Base-by-base conservation (phyloP, 2,113 vertebrate genomes). In the Pandion haliaetus region DNA sequence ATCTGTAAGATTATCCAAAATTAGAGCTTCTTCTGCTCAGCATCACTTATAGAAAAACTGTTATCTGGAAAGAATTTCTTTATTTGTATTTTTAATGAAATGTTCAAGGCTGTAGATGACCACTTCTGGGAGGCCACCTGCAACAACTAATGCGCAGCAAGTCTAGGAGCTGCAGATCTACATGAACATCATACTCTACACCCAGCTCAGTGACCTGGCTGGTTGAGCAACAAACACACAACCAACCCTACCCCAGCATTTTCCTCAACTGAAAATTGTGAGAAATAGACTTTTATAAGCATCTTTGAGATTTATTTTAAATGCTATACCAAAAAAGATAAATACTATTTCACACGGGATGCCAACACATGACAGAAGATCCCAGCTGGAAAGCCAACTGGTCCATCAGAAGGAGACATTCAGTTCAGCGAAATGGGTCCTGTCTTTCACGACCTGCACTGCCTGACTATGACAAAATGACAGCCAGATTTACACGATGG, bases 1-100 rank as follows among this genome's bases (percentile, higher is more conserved):
- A 86, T 36, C 44, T 0, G 0, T 31, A 28, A 15, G 29, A 29
- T n/a, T 34, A 40, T 32, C n/a, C 26, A 72, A 73, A 73, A 67
- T 34, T 4, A 29, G 45, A 86, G 23, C 10, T 49, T 15, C 16
- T 71, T 54, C 71, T 72, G 71, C 45, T 82, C 34, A 82, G 44
- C 44, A 58, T 24, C 29, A 10, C 44, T 52, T 24, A n/a, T 0
- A 10, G n/a, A 71, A 74, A 52, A 76, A 34, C 24, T 24, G 21
- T 54, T 67, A 40, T 12, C 66, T 55, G 28, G 45, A 55, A 80
- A 32, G n/a, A 42, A 54, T 13, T 26, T 47, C 40, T 44, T 49
- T 8, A 50, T 61, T 23, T 73, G 20, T 18, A 49, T 18, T 85
- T 66, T 18, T 45, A 61, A n/a, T 17, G 14, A 61, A 59, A 59